Percentiles rank a stretch among this genome's conserved stretches.
phyloP scores from a whole-genome alignment of 1,140 invertebrate genomes.

The Battus philenor region DNA sequence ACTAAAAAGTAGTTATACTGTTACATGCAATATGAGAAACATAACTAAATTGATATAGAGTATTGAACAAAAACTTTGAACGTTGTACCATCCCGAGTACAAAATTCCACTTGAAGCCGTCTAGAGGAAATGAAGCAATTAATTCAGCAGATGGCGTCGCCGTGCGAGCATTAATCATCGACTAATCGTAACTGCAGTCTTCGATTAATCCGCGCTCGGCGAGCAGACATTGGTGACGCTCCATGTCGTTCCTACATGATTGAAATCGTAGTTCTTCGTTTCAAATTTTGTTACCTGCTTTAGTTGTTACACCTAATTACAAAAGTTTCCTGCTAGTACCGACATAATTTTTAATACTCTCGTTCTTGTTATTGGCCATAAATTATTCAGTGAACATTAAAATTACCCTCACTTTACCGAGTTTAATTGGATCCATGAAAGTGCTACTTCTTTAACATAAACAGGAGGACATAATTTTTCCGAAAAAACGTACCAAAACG shows the following conservation, averaged over 20 bases:
- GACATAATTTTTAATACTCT: no score
- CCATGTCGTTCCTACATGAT: constrained; percentile 16
- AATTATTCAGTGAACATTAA: no score
- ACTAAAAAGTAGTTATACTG: no score
- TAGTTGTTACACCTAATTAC: no score
- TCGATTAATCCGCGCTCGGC: constrained; percentile 63
- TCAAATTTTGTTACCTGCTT: constrained; percentile 11
- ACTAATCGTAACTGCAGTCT: constrained; percentile 74
- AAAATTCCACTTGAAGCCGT: constrained; percentile 72
- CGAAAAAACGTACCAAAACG: no score
- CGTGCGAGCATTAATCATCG: constrained; percentile 73
- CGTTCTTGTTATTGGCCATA: no score
- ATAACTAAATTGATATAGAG: no score
- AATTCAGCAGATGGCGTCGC: constrained; percentile 72
- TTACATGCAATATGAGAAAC: no score
- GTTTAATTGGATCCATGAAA: no score
- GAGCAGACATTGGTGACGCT: constrained; percentile 28
- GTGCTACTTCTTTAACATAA: no score
- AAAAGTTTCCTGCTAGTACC: not conserved
- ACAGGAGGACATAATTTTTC: no score
- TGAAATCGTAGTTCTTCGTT: constrained; percentile 15
- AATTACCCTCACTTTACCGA: no score
- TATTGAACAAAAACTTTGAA: constrained; percentile 56
- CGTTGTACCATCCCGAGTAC: constrained; percentile 61
- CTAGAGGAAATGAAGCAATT: constrained; percentile 75